These are phyloP conservation scores for Drosophila micromelanica DNA, from an alignment of 1,140 invertebrate species.

Conservation along the genomic window DNA sequence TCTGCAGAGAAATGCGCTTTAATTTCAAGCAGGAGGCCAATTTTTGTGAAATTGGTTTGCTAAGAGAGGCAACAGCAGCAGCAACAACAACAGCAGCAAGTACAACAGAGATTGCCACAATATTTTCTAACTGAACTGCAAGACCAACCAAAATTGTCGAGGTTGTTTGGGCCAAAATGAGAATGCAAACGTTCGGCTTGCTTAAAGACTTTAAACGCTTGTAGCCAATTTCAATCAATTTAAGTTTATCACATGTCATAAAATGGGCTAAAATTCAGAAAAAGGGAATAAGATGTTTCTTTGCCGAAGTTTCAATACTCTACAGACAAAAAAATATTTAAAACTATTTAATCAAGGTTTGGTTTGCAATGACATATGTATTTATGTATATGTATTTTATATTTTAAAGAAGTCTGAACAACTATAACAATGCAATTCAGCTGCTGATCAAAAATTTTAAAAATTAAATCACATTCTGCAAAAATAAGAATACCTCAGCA, in stretches of 20 bases:
- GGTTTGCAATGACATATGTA: too few species aligned
- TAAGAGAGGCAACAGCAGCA: not conserved
- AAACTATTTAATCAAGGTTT: too few species aligned
- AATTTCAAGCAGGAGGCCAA: slow-evolving; percentile 69
- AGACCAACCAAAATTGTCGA: not conserved
- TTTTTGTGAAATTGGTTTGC: slow-evolving; percentile 70
- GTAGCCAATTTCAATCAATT: slow-evolving; percentile 63
- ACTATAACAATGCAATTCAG: too few species aligned
- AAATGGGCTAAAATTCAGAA: slow-evolving; percentile 18
- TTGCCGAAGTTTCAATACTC: not conserved
- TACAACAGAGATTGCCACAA: slow-evolving; percentile 8
- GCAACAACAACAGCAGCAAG: slow-evolving; percentile 1
- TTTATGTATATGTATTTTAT: too few species aligned
- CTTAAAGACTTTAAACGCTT: slow-evolving; percentile 28
- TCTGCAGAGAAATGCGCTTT: slow-evolving; percentile 53
- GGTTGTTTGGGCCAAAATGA: not conserved
- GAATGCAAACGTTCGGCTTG: not conserved
- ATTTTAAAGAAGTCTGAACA: too few species aligned
- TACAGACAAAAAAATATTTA: not conserved
- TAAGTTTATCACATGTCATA: slow-evolving; percentile 52
- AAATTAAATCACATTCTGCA: too few species aligned
- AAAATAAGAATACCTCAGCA: slow-evolving; percentile 1
- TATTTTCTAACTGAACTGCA: slow-evolving; percentile 3
- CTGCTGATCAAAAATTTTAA: too few species aligned
- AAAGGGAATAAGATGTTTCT: not conserved